Base-by-base conservation (phyloP, 2,888 invertebrate genomes). In the Eupithecia exiguata region DNA sequence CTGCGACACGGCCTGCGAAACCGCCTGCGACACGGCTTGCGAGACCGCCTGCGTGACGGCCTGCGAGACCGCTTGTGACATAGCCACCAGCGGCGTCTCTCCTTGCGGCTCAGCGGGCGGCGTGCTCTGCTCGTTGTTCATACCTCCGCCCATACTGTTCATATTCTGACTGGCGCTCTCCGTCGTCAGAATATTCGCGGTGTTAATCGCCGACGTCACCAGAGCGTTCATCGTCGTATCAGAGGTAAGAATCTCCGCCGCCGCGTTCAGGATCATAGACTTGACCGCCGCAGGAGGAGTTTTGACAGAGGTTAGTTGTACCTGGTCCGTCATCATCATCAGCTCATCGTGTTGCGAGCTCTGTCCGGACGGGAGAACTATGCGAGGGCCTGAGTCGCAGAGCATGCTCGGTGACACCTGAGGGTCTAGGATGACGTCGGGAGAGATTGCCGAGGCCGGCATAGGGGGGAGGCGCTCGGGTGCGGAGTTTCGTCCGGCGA, bases 181-280 rank as follows among this genome's bases (percentile, higher is more conserved):
- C 70, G 91, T 92, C 25, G 83, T 89, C 80, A 94, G 84, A 72
- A 92, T 94, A 75, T 92, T 94, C 30, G 94, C 94, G 58, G 94
- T 94, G 87, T 94, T 94, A 82, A 92, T 95, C 75, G 91, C 94
- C 46, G 93, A 95, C 83, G 95, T 96, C 82, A 95, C 95, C 38
- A 95, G 84, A 76, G 94, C 95, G 85, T 94, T 94, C 94, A 95
- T 95, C 53, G 95, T 95, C 70, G 95, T 91, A 91, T 95, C 92
- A 0, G 96, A 96, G 67, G 96, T 96, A 18, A 96, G 93, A 81
- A 96, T 95, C 89, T 97, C 96, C 0, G 96, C 96, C 0, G 96
- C 96, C 9, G 97, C 97, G 86, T 96, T 96, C 71, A 97, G 93
- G 65, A 97, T 95, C 95, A 97, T 96, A n/a, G 96, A 96, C 80